Evolutionary conservation across 37 sponge, comb jelly and placozoan species (phyloP).

Genomic region (Aplysina aerophoba): DNA sequence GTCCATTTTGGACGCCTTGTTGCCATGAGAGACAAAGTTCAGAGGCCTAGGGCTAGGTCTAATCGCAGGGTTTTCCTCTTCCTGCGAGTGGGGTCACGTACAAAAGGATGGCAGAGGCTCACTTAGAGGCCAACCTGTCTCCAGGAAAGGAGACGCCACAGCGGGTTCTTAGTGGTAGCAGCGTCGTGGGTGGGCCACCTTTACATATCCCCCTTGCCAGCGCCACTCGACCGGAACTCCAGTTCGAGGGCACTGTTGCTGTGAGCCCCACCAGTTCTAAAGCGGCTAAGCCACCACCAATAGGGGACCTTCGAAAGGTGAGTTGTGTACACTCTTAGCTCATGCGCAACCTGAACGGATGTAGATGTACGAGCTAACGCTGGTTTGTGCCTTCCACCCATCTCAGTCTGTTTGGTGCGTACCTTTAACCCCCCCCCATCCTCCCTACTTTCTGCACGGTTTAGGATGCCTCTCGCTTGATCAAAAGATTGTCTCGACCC

Average conservation of each 20-base stretch:
- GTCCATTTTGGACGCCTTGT: conserved; percentile 29
- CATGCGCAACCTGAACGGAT: no score
- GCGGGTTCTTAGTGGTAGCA: conserved; percentile 3
- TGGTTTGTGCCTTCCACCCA: no score
- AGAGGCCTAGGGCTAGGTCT: neutral
- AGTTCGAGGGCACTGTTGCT: neutral
- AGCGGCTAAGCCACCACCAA: conserved; percentile 12
- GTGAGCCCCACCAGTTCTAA: conserved; percentile 24
- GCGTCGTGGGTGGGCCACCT: neutral
- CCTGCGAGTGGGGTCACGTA: neutral
- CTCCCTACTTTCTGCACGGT: neutral
- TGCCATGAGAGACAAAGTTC: neutral
- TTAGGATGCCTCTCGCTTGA: conserved; percentile 8
- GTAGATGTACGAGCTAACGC: no score
- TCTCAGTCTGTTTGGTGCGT: no score
- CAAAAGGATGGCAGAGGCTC: neutral
- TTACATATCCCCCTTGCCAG: conserved; percentile 26
- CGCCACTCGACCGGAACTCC: conserved; percentile 1
- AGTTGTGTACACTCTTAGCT: no score
- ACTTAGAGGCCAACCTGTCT: neutral
- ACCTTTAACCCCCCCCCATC: no score
- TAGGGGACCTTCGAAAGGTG: conserved; percentile 4
- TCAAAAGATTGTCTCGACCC: conserved; percentile 5
- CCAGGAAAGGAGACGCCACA: neutral
- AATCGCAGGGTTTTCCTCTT: conserved; percentile 10